These are phyloP conservation scores for Agrochola circellaris DNA, from an alignment of 2,888 invertebrate species.

Conservation along the genomic window DNA sequence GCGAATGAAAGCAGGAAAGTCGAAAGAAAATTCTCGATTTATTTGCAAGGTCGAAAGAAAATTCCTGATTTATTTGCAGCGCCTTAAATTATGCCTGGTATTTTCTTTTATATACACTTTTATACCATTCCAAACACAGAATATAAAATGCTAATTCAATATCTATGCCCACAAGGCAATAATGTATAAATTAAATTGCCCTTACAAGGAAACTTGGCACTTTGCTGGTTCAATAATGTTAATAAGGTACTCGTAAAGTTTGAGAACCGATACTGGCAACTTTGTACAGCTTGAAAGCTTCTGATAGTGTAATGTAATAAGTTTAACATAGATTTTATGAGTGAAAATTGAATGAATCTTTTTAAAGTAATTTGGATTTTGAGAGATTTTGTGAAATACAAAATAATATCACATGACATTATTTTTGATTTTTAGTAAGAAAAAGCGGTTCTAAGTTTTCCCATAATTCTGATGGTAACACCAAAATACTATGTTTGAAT, in stretches of 20 bases:
- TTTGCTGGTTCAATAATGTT: conserved; percentile 43
- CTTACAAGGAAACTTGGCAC: conserved; percentile 51
- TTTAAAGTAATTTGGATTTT: no score
- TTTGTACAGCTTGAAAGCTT: conserved; percentile 6
- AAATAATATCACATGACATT: no score
- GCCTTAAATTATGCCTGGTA: not conserved
- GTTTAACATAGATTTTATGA: not conserved
- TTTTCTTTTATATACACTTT: no score
- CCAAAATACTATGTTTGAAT: no score
- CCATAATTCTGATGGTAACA: no score
- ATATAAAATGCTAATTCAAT: not conserved
- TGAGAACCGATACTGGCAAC: conserved; percentile 31
- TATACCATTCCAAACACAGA: no score
- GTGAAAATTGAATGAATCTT: no score
- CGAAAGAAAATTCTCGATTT: not conserved
- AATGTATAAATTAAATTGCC: conserved; percentile 25
- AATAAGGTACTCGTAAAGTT: conserved; percentile 46
- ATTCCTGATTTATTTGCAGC: not conserved
- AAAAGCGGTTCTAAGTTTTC: no score
- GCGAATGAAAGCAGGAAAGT: not conserved
- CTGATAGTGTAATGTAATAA: conserved; percentile 19
- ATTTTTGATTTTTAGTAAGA: no score
- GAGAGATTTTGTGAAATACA: no score
- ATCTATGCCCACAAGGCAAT: not conserved
- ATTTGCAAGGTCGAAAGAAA: not conserved